Percentiles rank a stretch among this genome's conserved stretches.
Evolutionary conservation across 23 tunicate genomes (phyloP).

Genomic region (Clavelina lepadiformis): DNA sequence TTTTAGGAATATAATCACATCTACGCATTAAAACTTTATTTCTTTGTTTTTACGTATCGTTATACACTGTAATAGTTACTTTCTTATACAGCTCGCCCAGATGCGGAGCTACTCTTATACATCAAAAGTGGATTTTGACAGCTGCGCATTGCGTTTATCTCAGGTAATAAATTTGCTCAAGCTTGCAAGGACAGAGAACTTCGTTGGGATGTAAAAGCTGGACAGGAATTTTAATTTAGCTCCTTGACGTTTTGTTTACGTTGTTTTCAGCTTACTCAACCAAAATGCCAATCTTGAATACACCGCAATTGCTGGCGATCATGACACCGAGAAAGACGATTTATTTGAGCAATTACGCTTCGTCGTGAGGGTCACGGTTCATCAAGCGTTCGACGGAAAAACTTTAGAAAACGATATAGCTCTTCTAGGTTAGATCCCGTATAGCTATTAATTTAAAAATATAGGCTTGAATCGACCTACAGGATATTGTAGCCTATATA

Average conservation of each 20-base stretch:
- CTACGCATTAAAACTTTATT: too few species aligned
- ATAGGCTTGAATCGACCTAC: too few species aligned
- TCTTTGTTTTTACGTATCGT: too few species aligned
- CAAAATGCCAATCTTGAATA: conserved; percentile 7
- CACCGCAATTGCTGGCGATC: conserved; percentile 25
- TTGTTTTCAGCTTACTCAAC: conserved; percentile 12
- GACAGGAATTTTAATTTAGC: too few species aligned
- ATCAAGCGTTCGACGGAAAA: not conserved
- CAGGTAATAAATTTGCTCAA: too few species aligned
- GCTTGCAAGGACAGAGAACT: too few species aligned
- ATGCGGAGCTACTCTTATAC: conserved; percentile 25
- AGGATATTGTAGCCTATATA: too few species aligned
- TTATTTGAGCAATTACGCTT: conserved; percentile 22
- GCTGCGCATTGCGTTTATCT: conserved; percentile 32
- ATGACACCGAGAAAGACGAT: not conserved
- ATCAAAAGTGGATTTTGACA: conserved; percentile 12
- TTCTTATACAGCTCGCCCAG: not conserved
- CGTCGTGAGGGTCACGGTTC: conserved; percentile 8
- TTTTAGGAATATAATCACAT: too few species aligned
- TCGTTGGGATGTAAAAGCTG: too few species aligned
- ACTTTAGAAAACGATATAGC: conserved; percentile 31
- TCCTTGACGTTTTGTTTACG: not conserved
- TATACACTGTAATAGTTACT: too few species aligned
- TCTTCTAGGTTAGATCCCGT: conserved; percentile 27
- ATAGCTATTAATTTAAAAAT: too few species aligned